phyloP scores from a whole-genome alignment of 2,113 vertebrate genomes.

The Ellobius talpinus region DNA sequence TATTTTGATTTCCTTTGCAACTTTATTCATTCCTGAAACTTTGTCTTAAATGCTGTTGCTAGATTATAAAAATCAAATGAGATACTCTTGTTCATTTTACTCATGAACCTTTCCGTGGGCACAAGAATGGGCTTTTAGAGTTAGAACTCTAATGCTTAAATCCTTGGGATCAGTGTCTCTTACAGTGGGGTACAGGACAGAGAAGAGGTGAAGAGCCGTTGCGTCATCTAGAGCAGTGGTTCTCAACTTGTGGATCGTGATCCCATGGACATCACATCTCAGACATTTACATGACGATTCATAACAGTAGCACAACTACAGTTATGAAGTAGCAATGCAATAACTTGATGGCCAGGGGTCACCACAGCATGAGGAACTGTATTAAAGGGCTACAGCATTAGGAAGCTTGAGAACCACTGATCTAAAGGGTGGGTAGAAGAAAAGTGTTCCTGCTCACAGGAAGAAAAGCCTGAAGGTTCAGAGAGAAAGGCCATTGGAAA shows the following conservation, averaged over 20 bases:
- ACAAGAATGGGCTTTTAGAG: not conserved
- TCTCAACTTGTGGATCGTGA: not conserved
- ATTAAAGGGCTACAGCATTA: not conserved
- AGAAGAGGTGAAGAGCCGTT: not conserved
- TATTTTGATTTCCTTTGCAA: not conserved
- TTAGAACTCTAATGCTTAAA: not conserved
- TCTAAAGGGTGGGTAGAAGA: not conserved
- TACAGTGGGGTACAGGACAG: not conserved
- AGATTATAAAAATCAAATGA: not conserved
- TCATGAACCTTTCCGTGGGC: not conserved
- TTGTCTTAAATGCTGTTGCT: not conserved
- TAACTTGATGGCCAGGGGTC: not conserved
- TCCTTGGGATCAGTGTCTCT: not conserved
- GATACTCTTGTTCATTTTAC: not conserved
- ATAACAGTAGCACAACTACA: not conserved
- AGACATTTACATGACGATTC: not conserved
- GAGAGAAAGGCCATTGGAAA: not conserved
- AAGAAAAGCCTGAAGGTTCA: not conserved
- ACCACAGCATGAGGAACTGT: not conserved
- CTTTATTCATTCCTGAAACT: not conserved
- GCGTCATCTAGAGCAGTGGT: fast-evolving
- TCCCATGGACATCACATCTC: not conserved
- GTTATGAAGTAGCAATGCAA: not conserved
- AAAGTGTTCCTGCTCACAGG: not conserved
- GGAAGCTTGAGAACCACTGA: not conserved